Percentiles rank a stretch among this genome's conserved stretches.
These are phyloP conservation scores for Gorsachius goisagi DNA, from an alignment of 2,113 vertebrate species.

Conservation along the genomic window DNA sequence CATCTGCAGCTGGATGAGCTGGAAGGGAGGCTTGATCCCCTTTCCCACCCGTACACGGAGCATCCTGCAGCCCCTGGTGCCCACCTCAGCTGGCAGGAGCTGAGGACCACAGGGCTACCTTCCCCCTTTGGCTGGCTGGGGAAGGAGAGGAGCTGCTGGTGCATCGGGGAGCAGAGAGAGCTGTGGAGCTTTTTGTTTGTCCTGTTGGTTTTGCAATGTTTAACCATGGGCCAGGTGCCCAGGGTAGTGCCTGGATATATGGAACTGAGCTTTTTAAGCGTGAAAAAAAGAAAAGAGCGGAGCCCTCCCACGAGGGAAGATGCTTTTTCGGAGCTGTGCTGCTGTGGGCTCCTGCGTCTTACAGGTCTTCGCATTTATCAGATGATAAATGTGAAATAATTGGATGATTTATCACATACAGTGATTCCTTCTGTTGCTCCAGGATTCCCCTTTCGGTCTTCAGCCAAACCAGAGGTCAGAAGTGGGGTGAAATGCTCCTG, in stretches of 20 bases:
- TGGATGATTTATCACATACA: neutral
- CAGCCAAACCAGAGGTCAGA: conserved; percentile 5
- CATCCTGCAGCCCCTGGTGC: neutral
- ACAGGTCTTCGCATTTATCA: neutral
- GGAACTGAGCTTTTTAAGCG: neutral
- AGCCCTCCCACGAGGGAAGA: neutral
- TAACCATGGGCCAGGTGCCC: neutral
- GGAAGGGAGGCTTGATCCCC: neutral
- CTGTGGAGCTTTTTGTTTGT: neutral
- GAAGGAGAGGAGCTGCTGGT: neutral
- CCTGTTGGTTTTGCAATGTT: neutral
- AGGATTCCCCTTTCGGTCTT: neutral
- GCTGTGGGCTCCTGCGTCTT: neutral
- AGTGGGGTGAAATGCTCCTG: neutral
- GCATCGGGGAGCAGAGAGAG: neutral
- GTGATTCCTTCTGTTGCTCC: neutral
- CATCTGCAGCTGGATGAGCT: neutral
- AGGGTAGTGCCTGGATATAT: neutral
- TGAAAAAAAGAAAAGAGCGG: neutral
- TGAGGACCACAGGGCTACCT: neutral
- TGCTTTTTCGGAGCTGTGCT: neutral
- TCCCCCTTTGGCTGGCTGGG: neutral
- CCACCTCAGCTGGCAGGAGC: neutral
- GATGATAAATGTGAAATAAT: neutral
- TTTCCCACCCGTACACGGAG: neutral